Evolutionary conservation across 2,888 invertebrate genomes (phyloP), one percentile per base, ranked within the genome.

Genomic region (Morpho helenor): DNA sequence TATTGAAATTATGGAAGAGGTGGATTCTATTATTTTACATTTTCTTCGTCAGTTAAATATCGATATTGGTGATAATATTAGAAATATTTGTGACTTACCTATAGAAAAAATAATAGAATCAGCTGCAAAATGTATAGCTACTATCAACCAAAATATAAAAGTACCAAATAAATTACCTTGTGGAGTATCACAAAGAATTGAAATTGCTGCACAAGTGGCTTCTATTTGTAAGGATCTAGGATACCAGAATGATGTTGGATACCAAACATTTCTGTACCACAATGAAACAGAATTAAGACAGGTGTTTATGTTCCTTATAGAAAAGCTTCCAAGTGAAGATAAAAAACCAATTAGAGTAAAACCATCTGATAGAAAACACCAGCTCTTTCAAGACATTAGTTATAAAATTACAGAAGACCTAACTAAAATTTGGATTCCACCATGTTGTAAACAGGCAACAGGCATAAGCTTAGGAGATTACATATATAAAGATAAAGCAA

Each of bases 241-340:
- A n/a, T 99, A 97, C 81, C 94, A 95, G 78, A 97, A 96, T 71
- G 98, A 98, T 82, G 95, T 99, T 75, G 99, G 99, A 0, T 99
- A 99, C 82, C 99, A 99, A 86, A 98, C 98, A 62, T 97, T 99
- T 79, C 91, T 99, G 8, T 99, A 99, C 81, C 96, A 96, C 56
- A 98, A 96, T 87, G 97, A 97, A 80, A 92, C 94, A 59, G 99
- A 99, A 77, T 91, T 98, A 40, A 89, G 99, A 47, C 94, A 95
- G 74, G 93, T 99, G 44, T 94, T 99, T 67, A 97, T 98, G 94
- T 99, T 98, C 88, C 92, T 99, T 2, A 95, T 99, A 68, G 98
- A 99, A 84, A 95, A 95, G 79, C 86, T 99, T 60, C 98, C 99
- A 2, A 96, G 96, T 82, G 98, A 98, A 76, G 92, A 92, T 53